These are phyloP conservation scores for Bucorvus abyssinicus DNA, from an alignment of 2,797 vertebrate genomes.

Conservation along the genomic window DNA sequence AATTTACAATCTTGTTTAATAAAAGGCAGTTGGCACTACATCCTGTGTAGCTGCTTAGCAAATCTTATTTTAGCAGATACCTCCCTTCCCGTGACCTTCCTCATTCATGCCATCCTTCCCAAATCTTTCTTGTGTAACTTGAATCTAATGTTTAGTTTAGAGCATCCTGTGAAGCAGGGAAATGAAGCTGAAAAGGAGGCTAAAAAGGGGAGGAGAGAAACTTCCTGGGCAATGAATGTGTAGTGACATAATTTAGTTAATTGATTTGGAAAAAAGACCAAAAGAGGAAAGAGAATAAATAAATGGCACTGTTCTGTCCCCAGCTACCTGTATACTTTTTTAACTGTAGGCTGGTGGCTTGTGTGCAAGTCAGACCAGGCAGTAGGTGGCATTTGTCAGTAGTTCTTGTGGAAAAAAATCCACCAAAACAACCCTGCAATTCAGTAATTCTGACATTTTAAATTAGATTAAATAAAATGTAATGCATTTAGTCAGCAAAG, in stretches of 20 bases:
- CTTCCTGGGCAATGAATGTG: conserved; percentile 44
- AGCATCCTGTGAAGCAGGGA: conserved; percentile 54
- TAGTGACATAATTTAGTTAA: conserved; percentile 45
- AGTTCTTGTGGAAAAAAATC: neutral
- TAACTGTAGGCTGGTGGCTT: neutral
- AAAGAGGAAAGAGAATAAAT: conserved; percentile 23
- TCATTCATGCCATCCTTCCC: neutral
- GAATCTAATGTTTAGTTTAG: conserved; percentile 50
- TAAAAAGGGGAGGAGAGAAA: conserved; percentile 36
- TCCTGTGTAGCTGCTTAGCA: neutral
- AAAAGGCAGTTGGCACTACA: neutral
- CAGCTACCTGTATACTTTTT: neutral
- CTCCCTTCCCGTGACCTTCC: conserved; percentile 36
- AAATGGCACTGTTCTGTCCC: neutral
- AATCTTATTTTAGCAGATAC: conserved; percentile 38
- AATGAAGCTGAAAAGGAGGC: conserved; percentile 15
- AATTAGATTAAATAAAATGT: neutral
- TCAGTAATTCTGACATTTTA: neutral
- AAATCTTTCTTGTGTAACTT: conserved; percentile 41
- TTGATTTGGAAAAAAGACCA: conserved; percentile 36
- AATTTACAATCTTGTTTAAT: neutral
- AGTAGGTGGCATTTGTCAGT: neutral
- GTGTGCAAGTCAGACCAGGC: neutral
- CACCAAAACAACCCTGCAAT: neutral
- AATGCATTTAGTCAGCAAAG: neutral